Evolutionary conservation across 2,888 invertebrate genomes (phyloP).

Genomic region (Idaea straminata): DNA sequence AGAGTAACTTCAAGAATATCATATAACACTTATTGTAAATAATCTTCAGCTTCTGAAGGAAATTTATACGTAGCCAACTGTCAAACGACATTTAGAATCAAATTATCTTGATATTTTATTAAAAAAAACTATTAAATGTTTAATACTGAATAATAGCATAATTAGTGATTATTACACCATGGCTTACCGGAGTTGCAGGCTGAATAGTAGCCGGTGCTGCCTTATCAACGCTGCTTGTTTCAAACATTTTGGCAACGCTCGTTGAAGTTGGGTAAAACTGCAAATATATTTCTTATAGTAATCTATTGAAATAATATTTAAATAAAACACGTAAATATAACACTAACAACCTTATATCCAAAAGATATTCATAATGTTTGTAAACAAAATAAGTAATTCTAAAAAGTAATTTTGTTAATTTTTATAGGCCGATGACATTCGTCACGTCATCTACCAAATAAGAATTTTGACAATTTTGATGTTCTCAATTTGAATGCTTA

Average conservation of each 20-base stretch:
- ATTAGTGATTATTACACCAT: not conserved
- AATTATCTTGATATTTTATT: not conserved
- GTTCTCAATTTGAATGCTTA: constrained; percentile 55
- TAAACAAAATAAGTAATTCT: constrained; percentile 55
- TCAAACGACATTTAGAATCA: constrained; percentile 8
- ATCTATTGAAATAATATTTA: constrained; percentile 5
- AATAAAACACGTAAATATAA: constrained; percentile 14
- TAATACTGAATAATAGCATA: not conserved
- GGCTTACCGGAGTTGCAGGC: constrained; percentile 36
- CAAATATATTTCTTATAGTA: constrained; percentile 15
- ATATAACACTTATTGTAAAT: not conserved
- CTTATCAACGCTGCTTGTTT: constrained; percentile 60
- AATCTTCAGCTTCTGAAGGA: not conserved
- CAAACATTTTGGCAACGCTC: constrained; percentile 62
- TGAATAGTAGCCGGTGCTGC: constrained; percentile 44
- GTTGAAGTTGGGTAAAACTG: constrained; percentile 31
- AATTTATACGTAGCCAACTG: not conserved
- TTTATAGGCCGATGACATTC: constrained; percentile 59
- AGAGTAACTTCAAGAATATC: not conserved
- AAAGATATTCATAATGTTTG: constrained; percentile 60
- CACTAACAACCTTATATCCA: constrained; percentile 57
- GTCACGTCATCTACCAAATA: constrained; percentile 64
- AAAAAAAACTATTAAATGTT: not conserved
- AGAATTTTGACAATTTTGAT: constrained; percentile 46
- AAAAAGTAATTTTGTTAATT: constrained; percentile 67